Evolutionary conservation across 2,797 vertebrate species (phyloP).

Genomic region (Pogoniulus pusillus): DNA sequence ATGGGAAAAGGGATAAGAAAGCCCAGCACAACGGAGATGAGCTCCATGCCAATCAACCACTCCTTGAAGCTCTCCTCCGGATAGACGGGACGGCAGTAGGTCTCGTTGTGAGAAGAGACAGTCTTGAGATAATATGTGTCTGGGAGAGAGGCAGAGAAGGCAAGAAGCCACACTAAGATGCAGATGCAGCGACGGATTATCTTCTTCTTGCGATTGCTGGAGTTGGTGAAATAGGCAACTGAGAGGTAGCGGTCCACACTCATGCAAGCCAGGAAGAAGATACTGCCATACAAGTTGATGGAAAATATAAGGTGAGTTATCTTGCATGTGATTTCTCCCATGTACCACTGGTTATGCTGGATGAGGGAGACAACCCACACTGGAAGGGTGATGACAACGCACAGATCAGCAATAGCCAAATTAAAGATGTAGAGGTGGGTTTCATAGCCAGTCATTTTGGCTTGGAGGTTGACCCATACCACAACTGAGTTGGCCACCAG

Average conservation of each 20-base stretch:
- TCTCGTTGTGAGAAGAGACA: constrained; percentile 81
- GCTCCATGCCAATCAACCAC: constrained; percentile 92
- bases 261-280: constrained; percentile 97
- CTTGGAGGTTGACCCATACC: constrained; percentile 92
- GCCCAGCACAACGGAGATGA: constrained; percentile 90
- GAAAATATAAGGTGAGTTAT: constrained; percentile 92
- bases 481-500: constrained; percentile 90
- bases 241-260: constrained; percentile 94
- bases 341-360: constrained; percentile 93
- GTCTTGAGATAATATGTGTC: constrained; percentile 92
- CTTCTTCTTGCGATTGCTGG: constrained; percentile 75
- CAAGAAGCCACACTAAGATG: constrained; percentile 89
- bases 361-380: constrained; percentile 92
- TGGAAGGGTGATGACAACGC: constrained; percentile 90
- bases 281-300: constrained; percentile 94
- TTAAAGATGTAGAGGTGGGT: constrained; percentile 94
- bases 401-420: constrained; percentile 90
- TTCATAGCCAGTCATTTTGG: constrained; percentile 87
- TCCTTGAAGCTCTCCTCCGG: constrained; percentile 87
- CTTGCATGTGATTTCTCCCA: constrained; percentile 91
- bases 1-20: constrained; percentile 91
- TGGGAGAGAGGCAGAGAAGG: constrained; percentile 86
- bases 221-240: constrained; percentile 72
- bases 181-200: constrained; percentile 81
- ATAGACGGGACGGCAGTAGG: constrained; percentile 88